A percentile compares a stretch with the other conserved stretches of the same genome.
These are phyloP conservation scores for Tanypteryx hageni DNA, from an alignment of 2,888 invertebrate species.

Conservation along the genomic window DNA sequence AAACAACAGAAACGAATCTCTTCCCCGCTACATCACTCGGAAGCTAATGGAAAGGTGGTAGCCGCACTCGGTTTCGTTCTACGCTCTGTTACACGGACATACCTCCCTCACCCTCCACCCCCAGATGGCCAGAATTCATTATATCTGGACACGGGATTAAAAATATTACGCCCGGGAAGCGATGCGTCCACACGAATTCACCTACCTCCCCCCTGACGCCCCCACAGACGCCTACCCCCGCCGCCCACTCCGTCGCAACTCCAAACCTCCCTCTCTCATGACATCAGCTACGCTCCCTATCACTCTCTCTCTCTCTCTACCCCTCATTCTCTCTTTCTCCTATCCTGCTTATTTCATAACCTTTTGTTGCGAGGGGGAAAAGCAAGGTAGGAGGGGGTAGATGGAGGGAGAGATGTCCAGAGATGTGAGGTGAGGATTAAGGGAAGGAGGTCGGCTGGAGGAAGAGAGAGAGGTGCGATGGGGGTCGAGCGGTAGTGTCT, in stretches of 20 bases:
- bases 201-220: background rate
- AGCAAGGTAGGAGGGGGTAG: too few species aligned
- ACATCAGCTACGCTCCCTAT: background rate
- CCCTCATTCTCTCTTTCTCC: background rate
- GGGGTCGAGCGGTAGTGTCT: too few species aligned
- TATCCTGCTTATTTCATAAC: background rate
- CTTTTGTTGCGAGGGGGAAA: background rate
- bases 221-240: background rate
- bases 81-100: too few species aligned
- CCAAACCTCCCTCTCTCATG: background rate
- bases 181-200: too few species aligned
- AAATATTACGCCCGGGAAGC: background rate
- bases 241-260: background rate
- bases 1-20: too few species aligned
- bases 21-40: background rate
- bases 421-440: constrained; percentile 14
- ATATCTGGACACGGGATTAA: background rate
- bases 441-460: background rate
- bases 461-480: too few species aligned
- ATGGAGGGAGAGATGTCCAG: background rate
- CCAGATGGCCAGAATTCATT: background rate
- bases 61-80: too few species aligned
- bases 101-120: background rate
- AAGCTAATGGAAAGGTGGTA: background rate
- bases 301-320: background rate